phyloP scores from a whole-genome alignment of 2,797 vertebrate species.

The Leucoraja ocellata region DNA sequence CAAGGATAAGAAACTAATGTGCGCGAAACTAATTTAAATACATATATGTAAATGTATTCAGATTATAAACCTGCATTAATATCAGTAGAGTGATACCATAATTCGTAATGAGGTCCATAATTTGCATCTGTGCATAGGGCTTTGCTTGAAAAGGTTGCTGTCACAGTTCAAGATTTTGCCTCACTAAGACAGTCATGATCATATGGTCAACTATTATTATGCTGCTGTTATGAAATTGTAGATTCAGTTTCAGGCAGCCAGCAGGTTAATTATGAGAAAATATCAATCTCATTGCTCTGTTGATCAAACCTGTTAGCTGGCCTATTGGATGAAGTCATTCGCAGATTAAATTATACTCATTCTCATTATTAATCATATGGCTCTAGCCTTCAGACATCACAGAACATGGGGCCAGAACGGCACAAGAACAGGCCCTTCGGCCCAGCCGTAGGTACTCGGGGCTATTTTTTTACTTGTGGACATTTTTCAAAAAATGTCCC shows the following conservation, averaged over 20 bases:
- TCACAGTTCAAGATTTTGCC: background rate
- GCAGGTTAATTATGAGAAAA: background rate
- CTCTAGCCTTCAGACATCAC: background rate
- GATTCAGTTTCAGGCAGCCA: background rate
- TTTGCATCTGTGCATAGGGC: background rate
- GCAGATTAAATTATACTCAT: background rate
- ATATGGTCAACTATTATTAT: background rate
- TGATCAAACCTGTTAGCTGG: background rate
- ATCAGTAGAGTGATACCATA: background rate
- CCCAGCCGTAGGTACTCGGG: no score
- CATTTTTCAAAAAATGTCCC: no score
- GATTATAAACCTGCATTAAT: background rate
- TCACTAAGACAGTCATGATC: background rate
- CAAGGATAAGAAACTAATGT: background rate
- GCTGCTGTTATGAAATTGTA: background rate
- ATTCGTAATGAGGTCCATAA: background rate
- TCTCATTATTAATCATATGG: background rate
- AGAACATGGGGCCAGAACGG: no score
- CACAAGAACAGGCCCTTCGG: no score
- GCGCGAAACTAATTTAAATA: background rate
- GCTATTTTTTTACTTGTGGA: no score
- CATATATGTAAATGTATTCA: conserved; percentile 25
- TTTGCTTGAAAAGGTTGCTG: background rate
- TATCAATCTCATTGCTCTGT: background rate
- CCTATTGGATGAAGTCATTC: background rate